phyloP scores from a whole-genome alignment of 2,888 invertebrate genomes.

The Anodontia alba region DNA sequence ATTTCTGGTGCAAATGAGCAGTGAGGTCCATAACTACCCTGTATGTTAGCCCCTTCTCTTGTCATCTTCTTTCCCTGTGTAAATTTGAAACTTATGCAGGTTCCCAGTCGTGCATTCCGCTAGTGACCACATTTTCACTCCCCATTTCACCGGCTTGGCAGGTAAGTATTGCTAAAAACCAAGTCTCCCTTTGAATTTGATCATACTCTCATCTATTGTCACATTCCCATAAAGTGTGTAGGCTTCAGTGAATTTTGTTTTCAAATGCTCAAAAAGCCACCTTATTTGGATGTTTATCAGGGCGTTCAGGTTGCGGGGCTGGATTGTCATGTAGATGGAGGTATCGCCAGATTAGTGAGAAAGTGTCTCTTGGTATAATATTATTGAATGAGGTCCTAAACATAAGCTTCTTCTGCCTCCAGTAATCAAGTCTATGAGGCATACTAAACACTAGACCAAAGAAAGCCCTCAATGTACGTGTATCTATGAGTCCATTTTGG shows the following conservation, averaged over 20 bases:
- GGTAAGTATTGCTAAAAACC: constrained; percentile 49
- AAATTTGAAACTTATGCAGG: constrained; percentile 27
- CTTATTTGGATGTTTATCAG: constrained; percentile 13
- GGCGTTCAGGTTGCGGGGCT: neutral
- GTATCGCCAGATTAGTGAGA: constrained; percentile 38
- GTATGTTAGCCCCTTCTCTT: constrained; percentile 27
- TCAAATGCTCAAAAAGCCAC: neutral
- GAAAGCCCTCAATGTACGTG: constrained; percentile 38
- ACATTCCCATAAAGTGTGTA: constrained; percentile 37
- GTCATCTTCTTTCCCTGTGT: constrained; percentile 37
- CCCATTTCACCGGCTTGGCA: constrained; percentile 47
- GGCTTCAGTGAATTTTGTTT: neutral
- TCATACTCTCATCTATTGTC: constrained; percentile 40
- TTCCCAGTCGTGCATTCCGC: constrained; percentile 34
- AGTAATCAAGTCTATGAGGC: constrained; percentile 46
- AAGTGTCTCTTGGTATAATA: constrained; percentile 34
- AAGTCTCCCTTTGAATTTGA: constrained; percentile 40
- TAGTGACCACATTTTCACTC: constrained; percentile 44
- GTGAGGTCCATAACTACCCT: constrained; percentile 30
- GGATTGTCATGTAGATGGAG: constrained; percentile 32
- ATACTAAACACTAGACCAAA: constrained; percentile 37
- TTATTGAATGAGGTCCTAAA: constrained; percentile 40
- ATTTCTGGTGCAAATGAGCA: neutral
- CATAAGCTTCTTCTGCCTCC: constrained; percentile 34
- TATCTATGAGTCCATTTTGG: constrained; percentile 38